Base-by-base conservation (phyloP, 2,888 invertebrate genomes). In the Temnothorax unifasciatus region DNA sequence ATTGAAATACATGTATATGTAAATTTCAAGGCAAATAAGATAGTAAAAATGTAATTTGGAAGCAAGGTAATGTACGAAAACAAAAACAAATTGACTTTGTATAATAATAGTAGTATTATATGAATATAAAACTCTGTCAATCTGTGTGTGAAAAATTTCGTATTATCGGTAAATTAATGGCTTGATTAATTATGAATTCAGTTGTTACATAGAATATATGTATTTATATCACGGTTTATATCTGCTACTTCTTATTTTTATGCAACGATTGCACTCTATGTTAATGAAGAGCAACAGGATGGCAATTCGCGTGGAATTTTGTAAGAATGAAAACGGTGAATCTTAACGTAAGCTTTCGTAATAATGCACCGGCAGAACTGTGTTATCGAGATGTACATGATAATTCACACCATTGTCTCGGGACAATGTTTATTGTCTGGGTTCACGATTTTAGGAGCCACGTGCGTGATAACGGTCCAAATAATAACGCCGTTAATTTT, bases 341-440 rank as follows among this genome's bases (percentile, higher is more conserved):
- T 63, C 59, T 74, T 38, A 29, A 18, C 34, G 41, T 52, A 64
- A 50, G 79, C 77, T 89, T 88, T 89, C 85, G 85, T 66, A 89
- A 89, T 63, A 68, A 47, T 66, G 66, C 82, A 75, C 77, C 71
- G 50, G 41, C 57, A 85, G 69, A 83, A 84, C 75, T 59, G 57
- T 82, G 85, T 68, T 89, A 89, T 88, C 87, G 88, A 88, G 89
- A 89, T 89, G 87, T 89, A 61, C 86, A 84, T 85, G 84, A 61
- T 79, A 90, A 88, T 91, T 91, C 90, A 86, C 91, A 91, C 87
- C 85, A 91, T 91, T 91, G 91, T 91, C 82, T 74, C 44, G 41
- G 44, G 82, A 91, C 91, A 91, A 91, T 91, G 91, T 91, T 91
- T 90, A 91, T 91, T 91, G 91, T 91, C 87, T 84, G 47, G 69